Conservation (phyloP, 2,888 invertebrate genomes). For the Lutraria lutraria region DNA sequence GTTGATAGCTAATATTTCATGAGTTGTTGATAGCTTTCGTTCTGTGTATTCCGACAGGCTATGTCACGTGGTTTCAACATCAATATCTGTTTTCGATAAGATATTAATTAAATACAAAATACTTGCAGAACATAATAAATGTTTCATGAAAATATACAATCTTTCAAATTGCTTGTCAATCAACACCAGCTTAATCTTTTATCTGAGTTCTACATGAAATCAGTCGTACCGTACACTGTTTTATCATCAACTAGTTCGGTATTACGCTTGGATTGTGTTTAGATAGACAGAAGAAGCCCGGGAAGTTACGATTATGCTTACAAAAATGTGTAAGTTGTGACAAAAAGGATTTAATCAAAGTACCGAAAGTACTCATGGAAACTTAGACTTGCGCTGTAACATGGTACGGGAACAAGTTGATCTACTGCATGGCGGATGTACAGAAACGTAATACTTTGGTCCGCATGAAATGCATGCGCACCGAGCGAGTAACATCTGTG, state of each 20-base stretch:
- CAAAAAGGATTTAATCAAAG: too few relatives aligned
- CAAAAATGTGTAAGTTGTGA: too few relatives aligned
- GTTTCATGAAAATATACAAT: constrained; percentile 5
- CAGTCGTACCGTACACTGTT: background rate
- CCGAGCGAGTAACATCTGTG: too few relatives aligned
- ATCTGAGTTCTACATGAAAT: background rate
- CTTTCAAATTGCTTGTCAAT: constrained; percentile 13
- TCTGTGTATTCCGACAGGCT: background rate
- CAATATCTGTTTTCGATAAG: background rate
- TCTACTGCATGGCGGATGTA: too few relatives aligned
- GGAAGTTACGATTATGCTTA: background rate
- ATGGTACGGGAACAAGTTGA: too few relatives aligned
- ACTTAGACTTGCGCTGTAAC: too few relatives aligned
- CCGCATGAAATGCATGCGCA: too few relatives aligned
- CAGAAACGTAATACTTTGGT: too few relatives aligned
- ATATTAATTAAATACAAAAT: background rate
- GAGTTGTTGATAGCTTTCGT: background rate
- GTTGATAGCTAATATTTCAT: background rate
- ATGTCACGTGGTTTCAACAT: background rate
- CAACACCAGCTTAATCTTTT: background rate
- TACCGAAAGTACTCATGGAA: too few relatives aligned
- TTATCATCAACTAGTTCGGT: background rate
- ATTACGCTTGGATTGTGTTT: background rate
- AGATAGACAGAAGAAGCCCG: background rate
- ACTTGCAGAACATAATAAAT: background rate